A percentile compares a stretch with the other conserved stretches of the same genome.
These are phyloP conservation scores for Onthophagus taurus DNA, from an alignment of 1,140 invertebrate genomes.

Conservation along the genomic window DNA sequence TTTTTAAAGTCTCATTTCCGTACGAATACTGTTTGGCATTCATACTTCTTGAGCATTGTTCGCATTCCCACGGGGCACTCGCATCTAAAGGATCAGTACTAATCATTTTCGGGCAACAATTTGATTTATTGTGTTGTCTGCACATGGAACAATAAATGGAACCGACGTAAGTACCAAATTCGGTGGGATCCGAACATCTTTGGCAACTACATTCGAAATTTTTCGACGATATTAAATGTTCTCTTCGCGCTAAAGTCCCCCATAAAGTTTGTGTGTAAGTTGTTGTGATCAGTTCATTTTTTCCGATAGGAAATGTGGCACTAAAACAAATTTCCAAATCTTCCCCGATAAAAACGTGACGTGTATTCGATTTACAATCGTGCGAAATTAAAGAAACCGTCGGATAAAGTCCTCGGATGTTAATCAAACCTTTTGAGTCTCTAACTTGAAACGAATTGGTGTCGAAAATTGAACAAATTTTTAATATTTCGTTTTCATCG, in stretches of 20 bases:
- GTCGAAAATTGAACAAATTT: slow-evolving; percentile 54
- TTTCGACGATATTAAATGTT: slow-evolving; percentile 60
- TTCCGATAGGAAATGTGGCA: slow-evolving; percentile 50
- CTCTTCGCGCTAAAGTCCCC: slow-evolving; percentile 55
- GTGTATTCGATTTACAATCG: slow-evolving; percentile 63
- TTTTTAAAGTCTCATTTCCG: slow-evolving; percentile 48
- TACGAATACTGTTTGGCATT: slow-evolving; percentile 46
- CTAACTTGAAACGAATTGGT: slow-evolving; percentile 66
- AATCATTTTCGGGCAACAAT: slow-evolving; percentile 48
- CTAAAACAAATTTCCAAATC: slow-evolving; percentile 50
- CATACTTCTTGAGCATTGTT: slow-evolving; percentile 46
- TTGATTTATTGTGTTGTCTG: slow-evolving; percentile 43
- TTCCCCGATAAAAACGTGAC: slow-evolving; percentile 50
- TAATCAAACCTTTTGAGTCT: slow-evolving; percentile 35
- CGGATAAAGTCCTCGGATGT: slow-evolving; percentile 61
- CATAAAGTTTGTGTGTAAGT: slow-evolving; percentile 64
- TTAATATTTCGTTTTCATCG: slow-evolving; percentile 48
- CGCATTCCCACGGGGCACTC: slow-evolving; percentile 51
- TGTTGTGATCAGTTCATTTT: slow-evolving; percentile 59
- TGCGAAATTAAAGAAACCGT: slow-evolving; percentile 65
- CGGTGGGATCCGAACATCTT: slow-evolving; percentile 61
- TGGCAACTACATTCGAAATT: slow-evolving; percentile 62
- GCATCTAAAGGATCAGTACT: slow-evolving; percentile 50
- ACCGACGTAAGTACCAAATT: slow-evolving; percentile 33
- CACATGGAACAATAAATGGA: slow-evolving; percentile 43